Percentiles rank a stretch among this genome's conserved stretches.
Conservation (phyloP, 1,140 invertebrate genomes). For the Laupala kohalensis region DNA sequence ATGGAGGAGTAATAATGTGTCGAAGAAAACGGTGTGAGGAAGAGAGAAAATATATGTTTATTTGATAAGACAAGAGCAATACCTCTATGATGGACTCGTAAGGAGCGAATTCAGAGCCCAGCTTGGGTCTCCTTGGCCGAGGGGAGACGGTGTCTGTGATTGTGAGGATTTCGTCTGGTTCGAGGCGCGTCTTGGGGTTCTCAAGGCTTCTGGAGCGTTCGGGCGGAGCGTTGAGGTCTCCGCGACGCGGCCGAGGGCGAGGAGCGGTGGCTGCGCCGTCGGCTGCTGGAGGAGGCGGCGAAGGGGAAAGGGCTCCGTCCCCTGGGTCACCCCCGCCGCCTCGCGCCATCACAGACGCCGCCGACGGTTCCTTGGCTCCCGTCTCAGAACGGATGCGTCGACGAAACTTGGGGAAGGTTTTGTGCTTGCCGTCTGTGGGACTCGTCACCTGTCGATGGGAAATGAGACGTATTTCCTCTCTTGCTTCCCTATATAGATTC, state of each 20-base stretch:
- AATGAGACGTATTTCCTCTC: no score
- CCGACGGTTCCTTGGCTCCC: not conserved
- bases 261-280: not conserved
- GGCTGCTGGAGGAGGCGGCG: not conserved
- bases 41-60: no score
- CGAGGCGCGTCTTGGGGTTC: not conserved
- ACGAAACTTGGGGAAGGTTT: not conserved
- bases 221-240: conserved; percentile 2
- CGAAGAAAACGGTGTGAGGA: no score
- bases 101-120: not conserved
- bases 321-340: not conserved
- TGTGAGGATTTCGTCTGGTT: not conserved
- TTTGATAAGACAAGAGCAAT: no score
- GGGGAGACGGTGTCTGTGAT: not conserved
- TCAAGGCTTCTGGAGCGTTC: conserved; percentile 2
- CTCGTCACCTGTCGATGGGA: not conserved
- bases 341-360: no score
- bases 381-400: not conserved
- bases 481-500: no score
- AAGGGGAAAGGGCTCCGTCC: not conserved
- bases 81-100: no score
- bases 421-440: not conserved
- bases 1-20: no score
- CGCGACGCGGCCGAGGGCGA: not conserved
- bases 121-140: not conserved